Evolutionary conservation across 2,888 invertebrate species (phyloP), one percentile per base, ranked within the genome.

Genomic region (Orchesellides sinensis): DNA sequence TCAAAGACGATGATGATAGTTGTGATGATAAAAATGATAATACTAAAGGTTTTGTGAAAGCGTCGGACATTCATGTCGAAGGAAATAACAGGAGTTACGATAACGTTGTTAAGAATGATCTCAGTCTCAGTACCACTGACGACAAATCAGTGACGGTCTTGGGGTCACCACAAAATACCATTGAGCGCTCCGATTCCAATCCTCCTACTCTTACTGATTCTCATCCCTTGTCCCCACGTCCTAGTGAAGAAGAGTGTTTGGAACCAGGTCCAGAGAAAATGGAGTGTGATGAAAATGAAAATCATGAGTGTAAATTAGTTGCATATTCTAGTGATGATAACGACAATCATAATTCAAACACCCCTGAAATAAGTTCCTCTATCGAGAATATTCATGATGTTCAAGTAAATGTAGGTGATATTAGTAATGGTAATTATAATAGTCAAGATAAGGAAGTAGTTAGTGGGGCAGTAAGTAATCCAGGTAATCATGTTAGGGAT

Each of bases 181-280:
- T 32, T 59, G 80, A 80, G 80, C 80, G 73, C 73, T 80, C 80
- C 73, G 14, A 47, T 19, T 54, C 65, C 25, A 23, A 40, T 35
- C 59, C 56, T 45, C 49, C 14, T n/a, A n/a, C n/a, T n/a, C n/a
- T n/a, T n/a, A n/a, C n/a, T 23, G 17, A 5, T 54, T 29, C 73
- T 17, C 49, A 54, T 47, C 68, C 27, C 12, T 54, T 14, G 1
- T 45, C 47, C 10, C 19, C 49, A 3, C 29, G 5, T n/a, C 68
- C 56, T 25, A 40, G 59, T 21, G 65, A 35, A 6, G 65, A 65
- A 19, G 32, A 52, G 29, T 17, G 40, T 63, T 45, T 23, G 23
- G 14, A 12, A 25, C n/a, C 23, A 12, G 14, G n/a, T n/a, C n/a
- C n/a, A 10, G 5, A 25, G 47, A 69, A 10, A 35, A 23, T 40